Evolutionary conservation across 1,140 invertebrate genomes (phyloP).

Genomic region (Drosophila sp.): DNA sequence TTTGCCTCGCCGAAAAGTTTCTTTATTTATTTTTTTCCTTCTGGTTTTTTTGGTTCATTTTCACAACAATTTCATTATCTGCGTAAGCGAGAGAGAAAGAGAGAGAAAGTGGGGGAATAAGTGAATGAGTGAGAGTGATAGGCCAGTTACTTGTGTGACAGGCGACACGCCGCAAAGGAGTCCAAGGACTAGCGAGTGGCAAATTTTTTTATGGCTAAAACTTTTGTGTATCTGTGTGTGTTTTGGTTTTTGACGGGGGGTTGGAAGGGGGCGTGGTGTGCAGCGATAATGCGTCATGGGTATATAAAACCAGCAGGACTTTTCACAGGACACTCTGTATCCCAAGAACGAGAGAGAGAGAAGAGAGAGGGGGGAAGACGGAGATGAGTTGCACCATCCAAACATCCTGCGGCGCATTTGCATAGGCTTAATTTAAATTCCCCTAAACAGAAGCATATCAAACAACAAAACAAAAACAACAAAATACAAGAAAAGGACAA

Average conservation of each 20-base stretch:
- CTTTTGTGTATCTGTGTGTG: slow-evolving; percentile 38
- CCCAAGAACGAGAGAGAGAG: slow-evolving; percentile 26
- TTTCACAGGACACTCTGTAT: slow-evolving; percentile 27
- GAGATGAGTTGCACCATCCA: slow-evolving; percentile 18
- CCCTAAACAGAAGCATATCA: slow-evolving; percentile 70
- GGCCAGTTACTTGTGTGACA: slow-evolving; percentile 66
- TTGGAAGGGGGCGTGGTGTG: slow-evolving; percentile 35
- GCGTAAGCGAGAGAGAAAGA: slow-evolving; percentile 24
- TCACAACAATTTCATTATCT: slow-evolving; percentile 79
- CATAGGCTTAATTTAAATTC: slow-evolving; percentile 81
- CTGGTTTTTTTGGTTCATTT: slow-evolving; percentile 8
- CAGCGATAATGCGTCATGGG: slow-evolving; percentile 52
- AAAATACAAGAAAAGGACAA: slow-evolving; percentile 62
- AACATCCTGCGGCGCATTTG: slow-evolving; percentile 72
- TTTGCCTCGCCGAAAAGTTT: slow-evolving; percentile 73
- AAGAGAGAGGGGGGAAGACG: slow-evolving; percentile 22
- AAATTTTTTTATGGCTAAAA: slow-evolving; percentile 70
- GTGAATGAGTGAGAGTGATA: slow-evolving; percentile 48
- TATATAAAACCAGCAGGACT: slow-evolving; percentile 31
- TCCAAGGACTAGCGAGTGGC: slow-evolving; percentile 35
- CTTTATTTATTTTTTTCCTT: slow-evolving; percentile 17
- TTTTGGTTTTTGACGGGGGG: slow-evolving; percentile 13
- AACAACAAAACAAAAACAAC: slow-evolving; percentile 37
- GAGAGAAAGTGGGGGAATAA: slow-evolving; percentile 19
- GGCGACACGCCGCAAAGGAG: slow-evolving; percentile 55